Evolutionary conservation across 2,888 invertebrate species (phyloP).

Genomic region (Empis stercorea): DNA sequence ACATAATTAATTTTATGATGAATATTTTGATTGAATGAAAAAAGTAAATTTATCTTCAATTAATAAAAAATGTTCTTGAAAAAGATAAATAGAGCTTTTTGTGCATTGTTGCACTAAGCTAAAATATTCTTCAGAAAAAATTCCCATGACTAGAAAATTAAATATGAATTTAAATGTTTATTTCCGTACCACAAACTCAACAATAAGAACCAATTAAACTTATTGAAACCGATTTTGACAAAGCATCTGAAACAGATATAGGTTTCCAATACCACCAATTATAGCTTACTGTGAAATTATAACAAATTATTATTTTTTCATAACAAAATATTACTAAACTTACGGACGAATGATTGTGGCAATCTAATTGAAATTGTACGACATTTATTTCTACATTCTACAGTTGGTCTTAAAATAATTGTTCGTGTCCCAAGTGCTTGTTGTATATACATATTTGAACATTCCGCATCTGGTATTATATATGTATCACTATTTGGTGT

Average conservation of each 20-base stretch:
- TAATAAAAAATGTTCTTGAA: too few species aligned
- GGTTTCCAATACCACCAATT: conserved; percentile 70
- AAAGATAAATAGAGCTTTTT: too few species aligned
- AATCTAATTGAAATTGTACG: conserved; percentile 56
- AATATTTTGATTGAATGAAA: too few species aligned
- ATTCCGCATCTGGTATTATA: conserved; percentile 65
- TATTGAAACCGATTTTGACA: conserved; percentile 44
- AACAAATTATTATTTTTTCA: conserved; percentile 3
- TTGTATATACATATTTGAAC: conserved; percentile 63
- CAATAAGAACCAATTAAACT: conserved; percentile 56
- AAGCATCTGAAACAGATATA: conserved; percentile 47
- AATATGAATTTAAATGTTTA: too few species aligned
- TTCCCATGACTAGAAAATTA: too few species aligned
- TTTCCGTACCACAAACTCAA: conserved; percentile 25
- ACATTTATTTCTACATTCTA: conserved; percentile 61
- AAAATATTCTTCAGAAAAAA: too few species aligned
- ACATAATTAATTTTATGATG: too few species aligned
- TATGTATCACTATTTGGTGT: conserved; percentile 54
- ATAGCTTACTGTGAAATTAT: conserved; percentile 49
- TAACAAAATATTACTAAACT: too few species aligned
- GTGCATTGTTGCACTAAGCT: too few species aligned
- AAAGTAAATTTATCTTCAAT: too few species aligned
- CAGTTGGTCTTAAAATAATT: conserved; percentile 60
- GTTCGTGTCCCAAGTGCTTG: conserved; percentile 60
- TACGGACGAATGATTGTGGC: conserved; percentile 62